Evolutionary conservation across 2,113 vertebrate genomes (phyloP), one percentile per base, ranked within the genome.

Genomic region (Ochotona princeps): DNA sequence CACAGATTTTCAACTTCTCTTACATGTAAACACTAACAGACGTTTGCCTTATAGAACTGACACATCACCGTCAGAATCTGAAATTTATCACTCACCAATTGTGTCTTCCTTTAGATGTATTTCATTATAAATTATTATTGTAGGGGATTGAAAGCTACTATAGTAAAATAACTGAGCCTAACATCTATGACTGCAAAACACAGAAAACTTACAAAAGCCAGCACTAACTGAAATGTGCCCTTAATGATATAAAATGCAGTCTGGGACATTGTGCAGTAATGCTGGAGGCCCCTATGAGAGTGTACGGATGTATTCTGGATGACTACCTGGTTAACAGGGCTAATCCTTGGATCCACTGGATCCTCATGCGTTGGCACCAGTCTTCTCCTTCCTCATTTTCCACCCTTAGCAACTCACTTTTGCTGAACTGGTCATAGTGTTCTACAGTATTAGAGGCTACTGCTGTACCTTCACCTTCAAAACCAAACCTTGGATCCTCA

Each of bases 31-130:
- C n/a, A 84, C 49, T 82, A 90, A 30, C 18, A 79, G 72, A 66
- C 72, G 8, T 83, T 78, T 85, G 80, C 79, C 70, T 92, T 82
- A 74, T 60, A 74, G 32, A 90, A 69, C 25, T 69, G 28, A 23
- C 30, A 79, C 51, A 18, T 65, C 51, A 47, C 17, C 65, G 78
- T 38, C 12, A 86, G 12, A 93, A 81, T 47, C 73, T 87, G 79
- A 94, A 32, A 78, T 78, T 80, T 87, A 74, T 92, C 69, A 84
- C 30, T 94, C 70, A 90, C 10, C 75, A 79, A 30, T 8, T 63
- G 49, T 65, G 32, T 44, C 74, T 94, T 73, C 28, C n/a, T 87
- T 76, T 83, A 79, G 51, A 93, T 74, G 57, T 67, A 8, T 75
- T 93, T 73, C 51, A 57, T 57, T 57, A 79, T 60, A 69, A 92